Evolutionary conservation across 1,140 invertebrate species (phyloP).

Genomic region (Ectropis grisescens): DNA sequence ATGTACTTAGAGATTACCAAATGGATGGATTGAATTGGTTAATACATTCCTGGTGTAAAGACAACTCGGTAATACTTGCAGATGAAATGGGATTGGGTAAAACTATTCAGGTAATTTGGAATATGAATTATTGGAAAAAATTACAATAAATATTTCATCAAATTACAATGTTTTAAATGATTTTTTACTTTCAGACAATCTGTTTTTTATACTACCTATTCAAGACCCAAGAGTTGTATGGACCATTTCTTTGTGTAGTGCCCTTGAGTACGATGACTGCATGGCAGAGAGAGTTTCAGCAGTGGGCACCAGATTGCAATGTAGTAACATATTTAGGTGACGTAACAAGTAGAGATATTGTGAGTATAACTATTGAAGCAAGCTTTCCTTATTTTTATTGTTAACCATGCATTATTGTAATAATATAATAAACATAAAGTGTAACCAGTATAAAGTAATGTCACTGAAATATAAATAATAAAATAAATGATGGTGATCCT

Average conservation of each 20-base stretch:
- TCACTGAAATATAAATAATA: too few relatives aligned
- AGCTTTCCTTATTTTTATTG: too few relatives aligned
- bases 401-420: too few relatives aligned
- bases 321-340: conserved; percentile 98
- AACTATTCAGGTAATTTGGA: conserved; percentile 83
- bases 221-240: conserved; percentile 91
- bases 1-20: conserved; percentile 94
- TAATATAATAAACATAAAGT: too few relatives aligned
- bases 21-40: conserved; percentile 99
- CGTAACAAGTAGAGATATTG: conserved; percentile 86
- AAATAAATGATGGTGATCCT: too few relatives aligned
- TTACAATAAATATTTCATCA: too few relatives aligned
- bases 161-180: too few relatives aligned
- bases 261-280: conserved; percentile 98
- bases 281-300: conserved; percentile 97
- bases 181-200: conserved; percentile 86
- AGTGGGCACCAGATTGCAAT: conserved; percentile 98
- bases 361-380: conserved; percentile 63
- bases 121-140: conserved; percentile 19
- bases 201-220: conserved; percentile 95
- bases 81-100: conserved; percentile 99
- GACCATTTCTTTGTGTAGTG: conserved; percentile 98
- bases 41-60: conserved; percentile 98
- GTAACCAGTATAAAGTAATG: too few relatives aligned
- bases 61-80: conserved; percentile 98